These are phyloP conservation scores for Dryadula phaetusa DNA, from an alignment of 2,888 invertebrate genomes.

Conservation along the genomic window DNA sequence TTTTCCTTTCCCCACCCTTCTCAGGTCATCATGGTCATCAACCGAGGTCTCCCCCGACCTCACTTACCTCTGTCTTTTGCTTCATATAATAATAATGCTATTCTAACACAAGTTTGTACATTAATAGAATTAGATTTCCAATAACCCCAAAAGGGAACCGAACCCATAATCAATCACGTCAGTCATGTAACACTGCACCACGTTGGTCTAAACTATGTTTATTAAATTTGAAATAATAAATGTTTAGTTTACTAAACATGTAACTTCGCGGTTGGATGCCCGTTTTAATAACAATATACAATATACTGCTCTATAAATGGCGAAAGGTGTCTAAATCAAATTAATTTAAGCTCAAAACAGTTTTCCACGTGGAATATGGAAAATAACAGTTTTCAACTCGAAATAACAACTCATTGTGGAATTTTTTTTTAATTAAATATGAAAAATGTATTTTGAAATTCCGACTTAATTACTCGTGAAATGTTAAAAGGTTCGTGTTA, in stretches of 20 bases:
- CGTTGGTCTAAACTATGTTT: neutral
- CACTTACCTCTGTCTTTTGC: too few relatives aligned
- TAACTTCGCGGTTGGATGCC: constrained; percentile 31
- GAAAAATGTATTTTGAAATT: constrained; percentile 9
- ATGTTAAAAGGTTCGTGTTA: constrained; percentile 12
- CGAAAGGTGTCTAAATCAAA: constrained; percentile 36
- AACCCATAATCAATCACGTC: too few relatives aligned
- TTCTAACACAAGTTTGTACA: too few relatives aligned
- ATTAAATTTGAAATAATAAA: neutral
- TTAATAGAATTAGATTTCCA: too few relatives aligned
- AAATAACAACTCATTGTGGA: constrained; percentile 9
- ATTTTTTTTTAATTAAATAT: neutral
- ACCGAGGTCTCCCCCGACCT: too few relatives aligned
- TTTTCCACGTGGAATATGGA: neutral
- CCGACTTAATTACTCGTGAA: constrained; percentile 14
- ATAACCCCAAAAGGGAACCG: too few relatives aligned
- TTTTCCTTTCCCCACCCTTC: too few relatives aligned
- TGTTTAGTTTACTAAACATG: constrained; percentile 10
- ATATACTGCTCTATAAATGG: constrained; percentile 4
- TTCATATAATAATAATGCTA: too few relatives aligned
- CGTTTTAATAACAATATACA: constrained; percentile 33
- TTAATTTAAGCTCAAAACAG: constrained; percentile 26
- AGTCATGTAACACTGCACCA: neutral
- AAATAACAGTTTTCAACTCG: too few relatives aligned
- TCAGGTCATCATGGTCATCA: too few relatives aligned